Evolutionary conservation across 2,888 invertebrate genomes (phyloP).

Genomic region (Drosophila phalerata): DNA sequence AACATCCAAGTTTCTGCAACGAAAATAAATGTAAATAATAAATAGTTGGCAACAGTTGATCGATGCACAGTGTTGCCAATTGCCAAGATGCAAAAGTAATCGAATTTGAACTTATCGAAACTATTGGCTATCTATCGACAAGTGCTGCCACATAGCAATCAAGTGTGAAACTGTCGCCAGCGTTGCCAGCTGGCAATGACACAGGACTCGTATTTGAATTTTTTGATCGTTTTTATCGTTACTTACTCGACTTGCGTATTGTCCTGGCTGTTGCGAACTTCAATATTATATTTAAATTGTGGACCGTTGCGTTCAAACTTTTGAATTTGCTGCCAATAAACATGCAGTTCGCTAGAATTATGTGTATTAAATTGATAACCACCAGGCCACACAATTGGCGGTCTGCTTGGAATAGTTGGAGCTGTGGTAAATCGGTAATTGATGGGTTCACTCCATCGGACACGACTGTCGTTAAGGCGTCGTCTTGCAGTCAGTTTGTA

Average conservation of each 20-base stretch:
- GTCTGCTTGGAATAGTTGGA: slow-evolving; percentile 86
- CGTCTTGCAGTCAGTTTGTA: slow-evolving; percentile 89
- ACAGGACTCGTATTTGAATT: neutral
- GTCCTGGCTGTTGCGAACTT: slow-evolving; percentile 51
- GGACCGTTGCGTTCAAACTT: slow-evolving; percentile 90
- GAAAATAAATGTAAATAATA: neutral
- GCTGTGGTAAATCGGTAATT: slow-evolving; percentile 88
- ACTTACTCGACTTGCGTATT: slow-evolving; percentile 63
- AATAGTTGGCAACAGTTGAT: too few relatives aligned
- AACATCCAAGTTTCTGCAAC: slow-evolving; percentile 11
- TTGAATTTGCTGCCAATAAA: slow-evolving; percentile 93
- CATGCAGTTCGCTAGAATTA: slow-evolving; percentile 87
- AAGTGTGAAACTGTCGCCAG: neutral
- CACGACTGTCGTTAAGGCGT: slow-evolving; percentile 84
- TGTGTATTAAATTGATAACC: slow-evolving; percentile 89
- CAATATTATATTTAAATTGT: slow-evolving; percentile 89
- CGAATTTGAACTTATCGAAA: neutral
- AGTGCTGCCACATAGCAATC: neutral
- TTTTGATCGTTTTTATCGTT: neutral
- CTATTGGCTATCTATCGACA: neutral
- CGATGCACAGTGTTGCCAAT: neutral
- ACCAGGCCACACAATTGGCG: slow-evolving; percentile 88
- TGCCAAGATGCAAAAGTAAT: neutral
- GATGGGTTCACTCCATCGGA: slow-evolving; percentile 90
- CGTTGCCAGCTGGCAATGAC: neutral